Evolutionary conservation across 2,888 invertebrate genomes (phyloP).

Genomic region (Agrochola litura): DNA sequence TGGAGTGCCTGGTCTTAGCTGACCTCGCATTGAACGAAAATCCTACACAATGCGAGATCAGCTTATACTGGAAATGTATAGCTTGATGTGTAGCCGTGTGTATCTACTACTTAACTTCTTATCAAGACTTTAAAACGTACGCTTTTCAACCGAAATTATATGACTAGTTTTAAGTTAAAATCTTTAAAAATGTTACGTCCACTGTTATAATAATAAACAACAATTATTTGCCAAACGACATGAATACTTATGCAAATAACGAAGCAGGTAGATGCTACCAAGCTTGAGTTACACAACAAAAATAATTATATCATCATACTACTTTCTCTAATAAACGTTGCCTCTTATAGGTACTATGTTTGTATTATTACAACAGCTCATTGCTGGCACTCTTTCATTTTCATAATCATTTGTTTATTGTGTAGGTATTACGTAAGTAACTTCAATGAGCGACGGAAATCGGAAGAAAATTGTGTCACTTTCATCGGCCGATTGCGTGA

Average conservation of each 20-base stretch:
- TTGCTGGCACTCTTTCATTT: conserved; percentile 24
- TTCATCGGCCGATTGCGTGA: conserved; percentile 50
- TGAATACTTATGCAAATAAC: conserved; percentile 11
- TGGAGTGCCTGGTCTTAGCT: too few species aligned
- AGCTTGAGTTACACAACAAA: conserved; percentile 45
- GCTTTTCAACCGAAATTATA: too few species aligned
- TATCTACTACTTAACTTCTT: too few species aligned
- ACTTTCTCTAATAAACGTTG: conserved; percentile 54
- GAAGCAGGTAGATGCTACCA: conserved; percentile 11
- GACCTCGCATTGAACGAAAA: too few species aligned
- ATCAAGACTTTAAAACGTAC: too few species aligned
- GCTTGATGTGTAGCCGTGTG: too few species aligned
- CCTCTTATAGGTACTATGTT: not conserved
- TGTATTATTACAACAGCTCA: conserved; percentile 11
- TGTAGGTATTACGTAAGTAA: conserved; percentile 39
- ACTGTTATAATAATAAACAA: not conserved
- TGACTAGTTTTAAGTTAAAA: not conserved
- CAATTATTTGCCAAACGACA: not conserved
- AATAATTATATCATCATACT: conserved; percentile 48
- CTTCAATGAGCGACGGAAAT: conserved; percentile 36
- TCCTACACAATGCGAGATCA: too few species aligned
- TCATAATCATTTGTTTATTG: conserved; percentile 39
- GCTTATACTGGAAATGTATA: too few species aligned
- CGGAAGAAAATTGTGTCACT: conserved; percentile 51
- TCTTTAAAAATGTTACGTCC: not conserved